These are phyloP conservation scores for Sebastes melanostomus DNA, from an alignment of 2,797 vertebrate genomes.

Conservation along the genomic window DNA sequence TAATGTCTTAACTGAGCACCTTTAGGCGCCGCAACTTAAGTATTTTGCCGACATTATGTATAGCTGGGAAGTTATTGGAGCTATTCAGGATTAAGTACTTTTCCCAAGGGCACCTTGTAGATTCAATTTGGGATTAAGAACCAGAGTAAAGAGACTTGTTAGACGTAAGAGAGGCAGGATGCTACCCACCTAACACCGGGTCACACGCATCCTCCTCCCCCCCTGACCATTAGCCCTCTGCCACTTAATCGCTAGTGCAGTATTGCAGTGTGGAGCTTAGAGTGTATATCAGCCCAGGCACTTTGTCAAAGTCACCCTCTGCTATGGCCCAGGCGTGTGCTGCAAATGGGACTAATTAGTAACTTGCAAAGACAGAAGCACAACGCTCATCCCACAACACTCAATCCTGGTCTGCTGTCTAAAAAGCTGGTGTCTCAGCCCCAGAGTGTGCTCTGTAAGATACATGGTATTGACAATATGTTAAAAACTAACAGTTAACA, in stretches of 20 bases:
- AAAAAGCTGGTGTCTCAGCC: constrained; percentile 18
- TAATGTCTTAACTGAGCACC: constrained; percentile 40
- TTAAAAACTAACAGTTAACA: constrained; percentile 42
- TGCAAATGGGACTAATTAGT: constrained; percentile 80
- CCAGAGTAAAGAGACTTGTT: constrained; percentile 72
- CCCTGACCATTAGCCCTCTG: constrained; percentile 65
- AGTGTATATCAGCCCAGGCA: constrained; percentile 64
- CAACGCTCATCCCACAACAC: constrained; percentile 52
- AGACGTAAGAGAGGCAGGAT: constrained; percentile 58
- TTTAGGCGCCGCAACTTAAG: constrained; percentile 50
- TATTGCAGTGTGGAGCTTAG: constrained; percentile 65
- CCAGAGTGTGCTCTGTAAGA: constrained; percentile 17
- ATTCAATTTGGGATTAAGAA: constrained; percentile 84
- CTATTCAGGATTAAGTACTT: constrained; percentile 76
- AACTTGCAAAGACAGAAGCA: constrained; percentile 65
- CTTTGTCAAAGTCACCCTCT: constrained; percentile 78
- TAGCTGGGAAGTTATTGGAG: constrained; percentile 63
- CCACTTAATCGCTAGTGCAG: constrained; percentile 68
- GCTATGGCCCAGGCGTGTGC: constrained; percentile 60
- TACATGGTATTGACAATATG: constrained; percentile 51
- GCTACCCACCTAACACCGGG: constrained; percentile 60
- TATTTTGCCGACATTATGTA: constrained; percentile 60
- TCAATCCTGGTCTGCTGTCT: constrained; percentile 47
- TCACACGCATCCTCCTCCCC: constrained; percentile 38
- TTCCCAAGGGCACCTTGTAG: constrained; percentile 80